phyloP scores from a whole-genome alignment of 2,888 invertebrate genomes.

The Latrodectus elegans region DNA sequence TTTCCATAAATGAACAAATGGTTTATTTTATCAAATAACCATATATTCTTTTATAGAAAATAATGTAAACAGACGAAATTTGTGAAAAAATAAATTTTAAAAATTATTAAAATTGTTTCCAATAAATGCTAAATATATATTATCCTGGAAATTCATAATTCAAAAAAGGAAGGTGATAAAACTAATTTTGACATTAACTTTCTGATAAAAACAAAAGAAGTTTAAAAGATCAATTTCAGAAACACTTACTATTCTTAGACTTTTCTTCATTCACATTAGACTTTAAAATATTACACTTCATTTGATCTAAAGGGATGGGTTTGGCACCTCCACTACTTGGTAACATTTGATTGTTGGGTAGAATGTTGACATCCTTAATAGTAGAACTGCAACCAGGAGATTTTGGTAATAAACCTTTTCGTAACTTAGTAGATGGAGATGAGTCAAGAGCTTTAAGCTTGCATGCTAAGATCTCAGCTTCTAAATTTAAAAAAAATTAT shows the following conservation, averaged over 20 bases:
- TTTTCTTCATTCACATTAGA: slow-evolving; percentile 68
- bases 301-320: slow-evolving; percentile 66
- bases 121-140: too few relatives aligned
- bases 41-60: too few relatives aligned
- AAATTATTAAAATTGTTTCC: too few relatives aligned
- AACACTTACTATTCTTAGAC: slow-evolving; percentile 55
- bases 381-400: slow-evolving; percentile 33
- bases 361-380: slow-evolving; percentile 52
- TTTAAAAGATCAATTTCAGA: too few relatives aligned
- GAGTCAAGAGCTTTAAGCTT: slow-evolving; percentile 68
- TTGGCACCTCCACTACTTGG: slow-evolving; percentile 68
- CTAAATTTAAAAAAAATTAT: not conserved
- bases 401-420: slow-evolving; percentile 48
- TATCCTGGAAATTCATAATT: too few relatives aligned
- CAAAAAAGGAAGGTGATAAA: too few relatives aligned
- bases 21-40: too few relatives aligned
- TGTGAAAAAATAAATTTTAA: too few relatives aligned
- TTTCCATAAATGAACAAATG: too few relatives aligned
- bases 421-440: slow-evolving; percentile 49
- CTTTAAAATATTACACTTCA: slow-evolving; percentile 70
- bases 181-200: too few relatives aligned
- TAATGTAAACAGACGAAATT: too few relatives aligned
- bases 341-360: slow-evolving; percentile 64
- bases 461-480: slow-evolving; percentile 62
- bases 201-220: too few relatives aligned